These are phyloP conservation scores for Centropyge bicolor DNA, from an alignment of 2,797 vertebrate species.

Conservation along the genomic window DNA sequence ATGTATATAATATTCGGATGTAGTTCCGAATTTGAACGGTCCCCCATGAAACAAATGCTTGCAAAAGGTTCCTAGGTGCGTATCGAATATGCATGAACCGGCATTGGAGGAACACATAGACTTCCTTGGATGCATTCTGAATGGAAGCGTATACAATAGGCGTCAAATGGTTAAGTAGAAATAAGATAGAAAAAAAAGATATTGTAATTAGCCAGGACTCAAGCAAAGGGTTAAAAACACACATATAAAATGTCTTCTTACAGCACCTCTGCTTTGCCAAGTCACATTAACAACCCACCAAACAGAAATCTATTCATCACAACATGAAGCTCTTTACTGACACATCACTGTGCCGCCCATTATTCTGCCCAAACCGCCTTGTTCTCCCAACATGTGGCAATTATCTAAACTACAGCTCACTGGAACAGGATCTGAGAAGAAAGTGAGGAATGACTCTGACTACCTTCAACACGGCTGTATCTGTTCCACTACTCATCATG, in stretches of 20 bases:
- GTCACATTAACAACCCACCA: not conserved
- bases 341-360: conserved; percentile 10
- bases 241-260: not conserved
- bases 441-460: conserved; percentile 32
- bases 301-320: conserved; percentile 2
- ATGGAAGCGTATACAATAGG: too few species aligned
- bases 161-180: too few species aligned
- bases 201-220: not conserved
- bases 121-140: too few species aligned
- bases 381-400: conserved; percentile 22
- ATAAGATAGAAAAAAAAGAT: not conserved
- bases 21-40: too few species aligned
- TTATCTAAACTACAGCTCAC: conserved; percentile 31
- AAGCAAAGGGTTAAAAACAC: not conserved
- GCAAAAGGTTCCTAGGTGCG: too few species aligned
- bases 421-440: conserved; percentile 13
- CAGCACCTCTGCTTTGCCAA: not conserved
- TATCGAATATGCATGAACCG: too few species aligned
- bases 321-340: conserved; percentile 11
- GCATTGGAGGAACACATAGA: too few species aligned
- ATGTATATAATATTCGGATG: too few species aligned
- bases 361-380: not conserved
- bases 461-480: conserved; percentile 8
- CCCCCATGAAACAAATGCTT: too few species aligned
- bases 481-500: conserved; percentile 22